Percentiles rank a stretch among this genome's conserved stretches.
These are phyloP conservation scores for Argynnis bischoffii DNA, from an alignment of 2,888 invertebrate genomes.

Conservation along the genomic window DNA sequence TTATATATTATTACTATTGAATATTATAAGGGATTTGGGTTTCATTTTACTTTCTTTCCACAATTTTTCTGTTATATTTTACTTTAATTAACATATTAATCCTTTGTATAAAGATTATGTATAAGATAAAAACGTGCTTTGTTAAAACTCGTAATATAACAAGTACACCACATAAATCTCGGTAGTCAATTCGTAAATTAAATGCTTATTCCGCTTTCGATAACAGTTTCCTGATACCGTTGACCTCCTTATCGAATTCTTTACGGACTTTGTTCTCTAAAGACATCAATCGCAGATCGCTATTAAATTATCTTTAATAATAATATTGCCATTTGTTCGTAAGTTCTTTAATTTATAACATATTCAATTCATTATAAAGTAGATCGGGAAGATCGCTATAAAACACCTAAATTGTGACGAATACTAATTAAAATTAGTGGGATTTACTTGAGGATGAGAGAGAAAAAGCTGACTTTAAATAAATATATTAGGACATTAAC, in stretches of 20 bases:
- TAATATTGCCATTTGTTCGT: not conserved
- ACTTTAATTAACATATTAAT: not conserved
- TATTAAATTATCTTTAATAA: constrained; percentile 9
- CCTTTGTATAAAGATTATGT: not conserved
- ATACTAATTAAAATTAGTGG: no score
- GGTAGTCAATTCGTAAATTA: constrained; percentile 22
- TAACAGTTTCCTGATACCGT: constrained; percentile 45
- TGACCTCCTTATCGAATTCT: constrained; percentile 47
- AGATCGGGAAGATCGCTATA: no score
- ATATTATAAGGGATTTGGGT: no score
- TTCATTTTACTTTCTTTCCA: no score
- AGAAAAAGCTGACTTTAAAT: no score
- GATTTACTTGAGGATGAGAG: no score
- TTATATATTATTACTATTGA: no score
- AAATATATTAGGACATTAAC: no score
- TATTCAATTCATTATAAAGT: no score
- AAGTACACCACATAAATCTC: constrained; percentile 19
- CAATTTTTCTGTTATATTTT: no score
- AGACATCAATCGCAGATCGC: constrained; percentile 36
- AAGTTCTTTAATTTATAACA: not conserved
- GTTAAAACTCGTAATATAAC: constrained; percentile 4
- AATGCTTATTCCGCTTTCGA: constrained; percentile 42
- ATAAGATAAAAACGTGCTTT: not conserved
- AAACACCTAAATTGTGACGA: no score
- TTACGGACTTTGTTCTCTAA: constrained; percentile 45